These are phyloP conservation scores for Acanthurus leucopareius DNA, from an alignment of 2,797 vertebrate species.

Conservation along the genomic window DNA sequence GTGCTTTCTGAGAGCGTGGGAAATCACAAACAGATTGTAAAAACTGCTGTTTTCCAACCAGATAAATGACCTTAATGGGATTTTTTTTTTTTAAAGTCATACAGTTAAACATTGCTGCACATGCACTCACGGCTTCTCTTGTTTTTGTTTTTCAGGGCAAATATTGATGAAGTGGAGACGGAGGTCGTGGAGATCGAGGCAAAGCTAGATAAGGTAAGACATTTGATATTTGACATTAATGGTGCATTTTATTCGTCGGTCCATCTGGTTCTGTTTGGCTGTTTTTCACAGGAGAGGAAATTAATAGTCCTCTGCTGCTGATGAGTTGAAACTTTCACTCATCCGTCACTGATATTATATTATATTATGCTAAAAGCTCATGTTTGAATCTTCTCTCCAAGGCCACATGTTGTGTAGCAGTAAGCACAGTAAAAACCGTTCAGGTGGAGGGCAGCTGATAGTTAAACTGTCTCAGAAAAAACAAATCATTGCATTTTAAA, in stretches of 20 bases:
- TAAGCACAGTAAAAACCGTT: background rate
- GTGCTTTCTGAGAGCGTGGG: conserved; percentile 49
- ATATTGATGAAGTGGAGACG: conserved; percentile 95
- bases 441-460: background rate
- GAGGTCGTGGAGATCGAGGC: conserved; percentile 97
- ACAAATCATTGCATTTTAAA: background rate
- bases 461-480: background rate
- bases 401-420: background rate
- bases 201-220: conserved; percentile 94
- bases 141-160: conserved; percentile 87
- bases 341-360: background rate
- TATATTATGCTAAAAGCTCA: background rate
- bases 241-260: background rate
- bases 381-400: background rate
- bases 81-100: background rate
- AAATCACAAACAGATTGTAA: conserved; percentile 44
- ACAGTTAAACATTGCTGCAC: background rate
- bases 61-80: conserved; percentile 13
- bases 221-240: background rate
- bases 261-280: background rate
- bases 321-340: background rate
- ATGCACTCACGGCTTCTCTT: conserved; percentile 27
- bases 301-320: background rate
- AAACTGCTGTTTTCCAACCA: conserved; percentile 19
- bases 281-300: background rate